Percentiles rank a stretch among this genome's conserved stretches.
Conservation (phyloP, 2,797 vertebrate species). For the Ptychadena robeensis region DNA sequence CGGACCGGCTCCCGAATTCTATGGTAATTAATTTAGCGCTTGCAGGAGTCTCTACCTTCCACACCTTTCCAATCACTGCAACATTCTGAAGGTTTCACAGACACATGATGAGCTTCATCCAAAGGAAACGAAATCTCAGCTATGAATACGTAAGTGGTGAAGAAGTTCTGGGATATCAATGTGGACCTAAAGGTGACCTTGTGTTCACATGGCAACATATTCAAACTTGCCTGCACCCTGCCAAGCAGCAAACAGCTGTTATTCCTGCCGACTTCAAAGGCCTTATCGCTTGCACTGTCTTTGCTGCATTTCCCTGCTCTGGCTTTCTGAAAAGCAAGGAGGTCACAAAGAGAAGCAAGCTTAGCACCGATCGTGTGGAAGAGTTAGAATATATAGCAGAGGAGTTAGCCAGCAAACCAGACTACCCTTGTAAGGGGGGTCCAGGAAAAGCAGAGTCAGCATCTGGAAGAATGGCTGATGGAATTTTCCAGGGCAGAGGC, state of each 20-base stretch:
- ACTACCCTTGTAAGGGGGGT: constrained; percentile 10
- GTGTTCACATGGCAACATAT: constrained; percentile 30
- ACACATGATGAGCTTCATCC: background rate
- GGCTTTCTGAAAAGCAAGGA: constrained; percentile 1
- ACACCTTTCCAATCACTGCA: background rate
- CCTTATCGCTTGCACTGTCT: background rate
- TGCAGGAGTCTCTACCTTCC: background rate
- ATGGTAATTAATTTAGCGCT: background rate
- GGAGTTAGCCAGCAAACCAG: background rate
- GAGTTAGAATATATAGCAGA: background rate
- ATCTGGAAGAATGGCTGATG: constrained; percentile 36
- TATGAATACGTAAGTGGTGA: background rate
- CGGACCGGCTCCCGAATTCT: background rate
- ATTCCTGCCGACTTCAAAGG: constrained; percentile 37
- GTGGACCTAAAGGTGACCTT: background rate
- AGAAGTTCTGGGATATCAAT: constrained; percentile 17
- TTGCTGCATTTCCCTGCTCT: background rate
- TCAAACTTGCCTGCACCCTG: constrained; percentile 14
- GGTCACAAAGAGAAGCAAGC: constrained; percentile 23
- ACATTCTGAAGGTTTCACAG: background rate
- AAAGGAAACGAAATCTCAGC: background rate
- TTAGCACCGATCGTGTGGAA: constrained; percentile 4
- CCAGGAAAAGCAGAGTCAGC: constrained; percentile 31
- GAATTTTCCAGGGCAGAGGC: constrained; percentile 45
- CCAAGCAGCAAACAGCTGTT: constrained; percentile 37